Percentiles rank a stretch among this genome's conserved stretches.
Evolutionary conservation across 2,888 invertebrate species (phyloP).

Genomic region (Netelia melanura): DNA sequence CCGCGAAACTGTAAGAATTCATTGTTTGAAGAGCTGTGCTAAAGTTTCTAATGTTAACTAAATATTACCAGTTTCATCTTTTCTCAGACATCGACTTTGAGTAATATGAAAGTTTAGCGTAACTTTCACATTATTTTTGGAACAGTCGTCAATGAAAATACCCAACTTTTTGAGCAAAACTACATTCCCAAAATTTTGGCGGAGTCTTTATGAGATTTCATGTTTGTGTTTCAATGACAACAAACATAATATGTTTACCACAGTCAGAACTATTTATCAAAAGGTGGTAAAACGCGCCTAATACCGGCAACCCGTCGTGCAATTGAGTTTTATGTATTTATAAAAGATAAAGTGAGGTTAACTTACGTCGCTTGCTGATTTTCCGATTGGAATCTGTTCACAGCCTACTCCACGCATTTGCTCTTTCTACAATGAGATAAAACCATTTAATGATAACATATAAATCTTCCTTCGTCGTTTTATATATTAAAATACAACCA

Average conservation of each 20-base stretch:
- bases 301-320: too few relatives aligned
- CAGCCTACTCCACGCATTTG: conserved; percentile 79
- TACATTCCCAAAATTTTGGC: too few relatives aligned
- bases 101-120: too few relatives aligned
- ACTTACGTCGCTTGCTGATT: conserved; percentile 88
- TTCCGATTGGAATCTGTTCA: conserved; percentile 89
- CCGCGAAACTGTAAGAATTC: conserved; percentile 74
- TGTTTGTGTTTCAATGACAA: too few relatives aligned
- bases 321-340: background rate
- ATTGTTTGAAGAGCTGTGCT: background rate
- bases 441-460: background rate
- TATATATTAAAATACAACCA: background rate
- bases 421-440: conserved; percentile 77
- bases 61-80: too few relatives aligned
- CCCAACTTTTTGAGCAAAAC: too few relatives aligned
- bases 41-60: too few relatives aligned
- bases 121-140: too few relatives aligned
- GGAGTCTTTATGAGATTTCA: too few relatives aligned
- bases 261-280: background rate
- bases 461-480: background rate
- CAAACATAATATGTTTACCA: too few relatives aligned
- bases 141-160: too few relatives aligned
- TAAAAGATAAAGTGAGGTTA: conserved; percentile 74
- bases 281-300: background rate
- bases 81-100: too few relatives aligned